Conservation (phyloP, 2,113 vertebrate genomes). For the Amphilophus citrinellus region DNA sequence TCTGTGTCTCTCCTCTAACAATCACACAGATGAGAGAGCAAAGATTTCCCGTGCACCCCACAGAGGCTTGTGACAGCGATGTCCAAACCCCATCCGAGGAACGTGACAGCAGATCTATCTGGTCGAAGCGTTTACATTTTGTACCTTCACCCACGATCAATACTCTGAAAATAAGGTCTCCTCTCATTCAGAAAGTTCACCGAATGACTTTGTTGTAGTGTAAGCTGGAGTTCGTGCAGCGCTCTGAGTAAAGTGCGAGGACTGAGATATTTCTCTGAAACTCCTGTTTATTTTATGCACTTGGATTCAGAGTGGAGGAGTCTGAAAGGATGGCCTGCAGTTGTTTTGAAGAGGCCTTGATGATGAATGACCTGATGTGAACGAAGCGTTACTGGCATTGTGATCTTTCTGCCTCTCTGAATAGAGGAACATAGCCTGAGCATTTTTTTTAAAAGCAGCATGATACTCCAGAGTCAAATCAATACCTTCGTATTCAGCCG, state of each 20-base stretch:
- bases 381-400: conserved; percentile 42
- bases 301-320: conserved; percentile 35
- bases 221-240: not conserved
- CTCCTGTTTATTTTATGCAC: conserved; percentile 26
- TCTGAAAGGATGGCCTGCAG: conserved; percentile 67
- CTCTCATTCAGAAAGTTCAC: conserved; percentile 75
- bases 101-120: conserved; percentile 82
- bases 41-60: conserved; percentile 52
- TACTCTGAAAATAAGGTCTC: conserved; percentile 77
- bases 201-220: conserved; percentile 60
- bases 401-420: conserved; percentile 11
- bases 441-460: not conserved
- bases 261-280: conserved; percentile 34
- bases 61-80: conserved; percentile 69
- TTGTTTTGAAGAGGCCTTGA: conserved; percentile 68
- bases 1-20: conserved; percentile 68
- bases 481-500: not conserved
- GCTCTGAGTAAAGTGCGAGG: not conserved
- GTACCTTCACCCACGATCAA: conserved; percentile 72
- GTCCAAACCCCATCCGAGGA: conserved; percentile 47
- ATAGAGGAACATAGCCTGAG: not conserved
- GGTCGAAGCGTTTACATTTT: conserved; percentile 69
- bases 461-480: not conserved
- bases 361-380: conserved; percentile 61
- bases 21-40: conserved; percentile 71